These are phyloP conservation scores for Archips crataeganus DNA, from an alignment of 2,888 invertebrate species.

Conservation along the genomic window DNA sequence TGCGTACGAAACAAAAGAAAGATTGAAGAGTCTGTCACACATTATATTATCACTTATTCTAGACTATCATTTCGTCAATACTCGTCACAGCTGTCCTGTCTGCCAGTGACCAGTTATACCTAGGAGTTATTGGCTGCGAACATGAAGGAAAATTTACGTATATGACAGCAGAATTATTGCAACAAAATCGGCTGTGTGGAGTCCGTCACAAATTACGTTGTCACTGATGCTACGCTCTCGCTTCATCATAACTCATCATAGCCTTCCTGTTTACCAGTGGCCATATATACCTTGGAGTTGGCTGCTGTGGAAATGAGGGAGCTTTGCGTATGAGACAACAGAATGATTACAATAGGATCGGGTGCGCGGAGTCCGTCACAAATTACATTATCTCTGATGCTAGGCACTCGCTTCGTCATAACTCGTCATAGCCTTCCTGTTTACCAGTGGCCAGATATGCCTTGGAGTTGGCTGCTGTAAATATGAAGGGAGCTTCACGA, in stretches of 20 bases:
- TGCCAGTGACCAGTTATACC: conserved; percentile 61
- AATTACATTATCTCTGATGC: background rate
- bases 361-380: conserved; percentile 81
- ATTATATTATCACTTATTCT: background rate
- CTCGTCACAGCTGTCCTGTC: conserved; percentile 63
- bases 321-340: conserved; percentile 84
- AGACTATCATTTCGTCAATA: conserved; percentile 46
- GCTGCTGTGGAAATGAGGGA: conserved; percentile 88
- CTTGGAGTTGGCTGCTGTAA: conserved; percentile 86
- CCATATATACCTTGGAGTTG: conserved; percentile 74
- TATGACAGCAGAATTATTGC: conserved; percentile 87
- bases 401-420: conserved; percentile 45
- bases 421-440: conserved; percentile 63
- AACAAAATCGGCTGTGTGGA: conserved; percentile 84
- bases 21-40: no score
- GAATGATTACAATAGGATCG: conserved; percentile 86
- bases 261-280: conserved; percentile 67
- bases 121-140: conserved; percentile 87
- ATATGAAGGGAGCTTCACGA: conserved; percentile 86
- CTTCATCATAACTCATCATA: conserved; percentile 53
- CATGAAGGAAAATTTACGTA: conserved; percentile 82
- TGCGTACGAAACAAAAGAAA: no score
- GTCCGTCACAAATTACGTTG: conserved; percentile 68
- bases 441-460: conserved; percentile 61
- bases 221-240: background rate